Percentiles rank a stretch among this genome's conserved stretches.
Conservation (phyloP, 2,797 vertebrate genomes). For the Argentina silus region DNA sequence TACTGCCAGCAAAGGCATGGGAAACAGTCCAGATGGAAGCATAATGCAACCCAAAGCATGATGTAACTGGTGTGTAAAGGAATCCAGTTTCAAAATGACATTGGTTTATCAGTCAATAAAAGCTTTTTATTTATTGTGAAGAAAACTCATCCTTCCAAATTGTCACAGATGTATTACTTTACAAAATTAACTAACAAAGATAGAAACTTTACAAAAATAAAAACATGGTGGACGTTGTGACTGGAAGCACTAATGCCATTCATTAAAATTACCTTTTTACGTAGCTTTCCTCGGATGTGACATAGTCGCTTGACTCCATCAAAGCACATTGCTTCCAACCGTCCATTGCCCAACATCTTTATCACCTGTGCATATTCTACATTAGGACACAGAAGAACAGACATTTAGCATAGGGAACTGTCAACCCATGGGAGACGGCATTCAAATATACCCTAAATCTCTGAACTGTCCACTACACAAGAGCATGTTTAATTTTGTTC, state of each 20-base stretch:
- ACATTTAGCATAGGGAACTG: background rate
- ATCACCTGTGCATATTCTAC: slow-evolving; percentile 98
- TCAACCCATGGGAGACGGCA: background rate
- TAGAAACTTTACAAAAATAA: background rate
- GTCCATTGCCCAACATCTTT: slow-evolving; percentile 98
- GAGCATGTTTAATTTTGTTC: too few species aligned
- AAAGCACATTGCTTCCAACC: slow-evolving; percentile 98
- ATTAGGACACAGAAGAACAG: slow-evolving; percentile 9
- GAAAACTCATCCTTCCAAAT: too few species aligned
- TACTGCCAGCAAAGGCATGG: background rate
- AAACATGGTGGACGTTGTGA: background rate
- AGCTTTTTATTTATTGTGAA: too few species aligned
- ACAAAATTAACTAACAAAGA: too few species aligned
- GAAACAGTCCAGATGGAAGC: background rate
- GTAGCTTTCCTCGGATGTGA: slow-evolving; percentile 98
- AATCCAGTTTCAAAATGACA: background rate
- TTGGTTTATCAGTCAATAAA: background rate
- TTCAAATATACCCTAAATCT: too few species aligned
- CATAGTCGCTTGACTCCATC: slow-evolving; percentile 98
- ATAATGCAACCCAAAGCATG: background rate
- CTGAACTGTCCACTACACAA: too few species aligned
- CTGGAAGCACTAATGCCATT: background rate
- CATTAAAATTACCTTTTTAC: slow-evolving; percentile 90
- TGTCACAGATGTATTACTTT: too few species aligned
- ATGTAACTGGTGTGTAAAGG: background rate